Percentiles rank a stretch among this genome's conserved stretches.
These are phyloP conservation scores for Calosoma granatense DNA, from an alignment of 1,140 invertebrate species.

Conservation along the genomic window DNA sequence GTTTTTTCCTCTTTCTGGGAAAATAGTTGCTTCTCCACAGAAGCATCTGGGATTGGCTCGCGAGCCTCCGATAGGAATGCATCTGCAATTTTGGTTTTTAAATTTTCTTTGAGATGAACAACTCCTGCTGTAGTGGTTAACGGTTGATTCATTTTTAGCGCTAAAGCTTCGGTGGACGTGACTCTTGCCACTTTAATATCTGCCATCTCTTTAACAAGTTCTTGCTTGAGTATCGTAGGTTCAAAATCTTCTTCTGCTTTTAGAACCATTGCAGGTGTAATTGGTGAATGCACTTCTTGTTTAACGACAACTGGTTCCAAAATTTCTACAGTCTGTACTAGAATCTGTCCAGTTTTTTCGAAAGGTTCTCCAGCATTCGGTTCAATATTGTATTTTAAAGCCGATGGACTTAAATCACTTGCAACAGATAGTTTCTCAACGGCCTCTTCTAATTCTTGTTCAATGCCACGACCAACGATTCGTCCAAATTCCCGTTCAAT, in stretches of 20 bases:
- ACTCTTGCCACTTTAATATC: not conserved
- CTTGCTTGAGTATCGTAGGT: not conserved
- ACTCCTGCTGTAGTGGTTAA: not conserved
- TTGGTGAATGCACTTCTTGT: not conserved
- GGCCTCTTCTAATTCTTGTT: constrained; percentile 25
- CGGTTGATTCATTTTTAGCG: not conserved
- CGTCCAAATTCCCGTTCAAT: constrained; percentile 41
- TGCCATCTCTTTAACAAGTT: not conserved
- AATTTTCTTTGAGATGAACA: constrained; percentile 9
- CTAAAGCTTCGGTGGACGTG: not conserved
- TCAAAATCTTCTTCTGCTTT: not conserved
- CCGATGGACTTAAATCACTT: constrained; percentile 20
- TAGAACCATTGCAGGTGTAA: not conserved
- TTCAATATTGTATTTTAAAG: constrained; percentile 25
- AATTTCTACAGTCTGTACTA: not conserved
- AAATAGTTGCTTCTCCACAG: constrained; percentile 15
- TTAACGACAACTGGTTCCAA: not conserved
- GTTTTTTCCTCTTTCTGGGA: not conserved
- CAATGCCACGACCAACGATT: constrained; percentile 13
- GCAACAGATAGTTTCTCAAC: constrained; percentile 25
- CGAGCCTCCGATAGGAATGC: constrained; percentile 40
- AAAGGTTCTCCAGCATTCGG: constrained; percentile 27
- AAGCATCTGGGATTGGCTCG: constrained; percentile 14
- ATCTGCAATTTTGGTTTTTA: constrained; percentile 37
- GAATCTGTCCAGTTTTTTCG: constrained; percentile 16